Evolutionary conservation across 1,140 invertebrate species (phyloP), one percentile per base, ranked within the genome.

Genomic region (Chionoecetes opilio): DNA sequence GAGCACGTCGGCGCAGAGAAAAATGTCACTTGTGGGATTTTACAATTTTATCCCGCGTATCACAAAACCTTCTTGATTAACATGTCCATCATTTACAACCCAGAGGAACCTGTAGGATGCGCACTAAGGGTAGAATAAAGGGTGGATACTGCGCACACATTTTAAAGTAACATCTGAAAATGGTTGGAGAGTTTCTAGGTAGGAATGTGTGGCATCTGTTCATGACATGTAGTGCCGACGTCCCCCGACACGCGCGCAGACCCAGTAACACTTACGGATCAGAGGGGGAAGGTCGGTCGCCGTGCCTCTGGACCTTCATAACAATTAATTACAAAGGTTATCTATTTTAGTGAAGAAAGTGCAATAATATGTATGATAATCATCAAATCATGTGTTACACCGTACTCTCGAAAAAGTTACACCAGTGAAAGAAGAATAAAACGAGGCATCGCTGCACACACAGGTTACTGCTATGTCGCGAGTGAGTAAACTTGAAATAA

Each of bases 171-270:
- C 26, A 53, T 31, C 32, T n/a, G 34, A 91, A 82, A 63, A 46
- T 75, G 35, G n/a, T 34, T 41, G 53, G 46, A 34, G 29, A 46
- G 90, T 84, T 46, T 46, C n/a, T 14, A 11, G 29, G 17, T 75
- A 29, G 41, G 32, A 29, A 89, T 21, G 87, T 46, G n/a, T 94
- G 87, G 93, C 93, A 94, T 94, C 87, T 32, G 5, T 17, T 38
- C 86, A 89, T 94, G 93, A 94, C 93, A 46, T 94, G 93, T 93
- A 94, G 93, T 89, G 93, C 93, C 93, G 93, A 82, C 87, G 93
- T 82, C 87, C 93, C 63, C 82, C 93, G 87, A 94, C 93, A 94
- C 93, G 93, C 93, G 93, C 93, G 87, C 75, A 90, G 11, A 53
- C 11, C 38, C 93, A 94, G 93, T 94, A 94, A 94, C 88, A 94